Conservation (phyloP, 2,888 invertebrate genomes). For the Phragmatobia fuliginosa region DNA sequence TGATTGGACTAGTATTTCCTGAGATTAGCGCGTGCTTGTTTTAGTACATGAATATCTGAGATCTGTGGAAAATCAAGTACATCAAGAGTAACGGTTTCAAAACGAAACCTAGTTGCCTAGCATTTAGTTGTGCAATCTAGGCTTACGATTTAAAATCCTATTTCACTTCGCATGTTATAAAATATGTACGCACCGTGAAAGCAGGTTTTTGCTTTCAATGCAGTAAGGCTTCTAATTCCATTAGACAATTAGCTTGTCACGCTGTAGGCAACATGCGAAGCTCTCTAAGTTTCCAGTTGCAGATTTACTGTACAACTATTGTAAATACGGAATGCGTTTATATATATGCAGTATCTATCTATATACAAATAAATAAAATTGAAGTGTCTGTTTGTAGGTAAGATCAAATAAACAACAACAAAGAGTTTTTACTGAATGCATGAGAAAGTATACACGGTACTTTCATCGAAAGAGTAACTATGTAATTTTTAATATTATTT, state of each 20-base stretch:
- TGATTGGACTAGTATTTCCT: too few species aligned
- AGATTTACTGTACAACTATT: slow-evolving; percentile 32
- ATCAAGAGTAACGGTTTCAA: background rate
- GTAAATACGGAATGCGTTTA: background rate
- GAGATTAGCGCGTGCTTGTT: too few species aligned
- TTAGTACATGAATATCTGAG: background rate
- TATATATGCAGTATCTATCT: too few species aligned
- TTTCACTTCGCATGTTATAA: background rate
- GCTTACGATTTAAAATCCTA: slow-evolving; percentile 19
- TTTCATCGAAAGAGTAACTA: too few species aligned
- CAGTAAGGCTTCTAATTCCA: slow-evolving; percentile 47
- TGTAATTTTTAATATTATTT: too few species aligned
- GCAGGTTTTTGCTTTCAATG: slow-evolving; percentile 10
- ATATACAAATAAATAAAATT: too few species aligned
- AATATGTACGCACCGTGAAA: slow-evolving; percentile 4
- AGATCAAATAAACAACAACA: too few species aligned
- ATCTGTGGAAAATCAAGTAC: background rate
- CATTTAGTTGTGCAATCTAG: background rate
- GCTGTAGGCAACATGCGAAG: slow-evolving; percentile 36
- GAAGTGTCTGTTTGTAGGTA: too few species aligned
- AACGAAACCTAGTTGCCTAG: background rate
- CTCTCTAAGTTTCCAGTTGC: slow-evolving; percentile 23
- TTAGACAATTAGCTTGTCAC: slow-evolving; percentile 43
- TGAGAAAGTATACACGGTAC: too few species aligned
- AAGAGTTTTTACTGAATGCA: too few species aligned